Evolutionary conservation across 2,888 invertebrate species (phyloP), one percentile per base, ranked within the genome.

Genomic region (Caenorhabditis becei): DNA sequence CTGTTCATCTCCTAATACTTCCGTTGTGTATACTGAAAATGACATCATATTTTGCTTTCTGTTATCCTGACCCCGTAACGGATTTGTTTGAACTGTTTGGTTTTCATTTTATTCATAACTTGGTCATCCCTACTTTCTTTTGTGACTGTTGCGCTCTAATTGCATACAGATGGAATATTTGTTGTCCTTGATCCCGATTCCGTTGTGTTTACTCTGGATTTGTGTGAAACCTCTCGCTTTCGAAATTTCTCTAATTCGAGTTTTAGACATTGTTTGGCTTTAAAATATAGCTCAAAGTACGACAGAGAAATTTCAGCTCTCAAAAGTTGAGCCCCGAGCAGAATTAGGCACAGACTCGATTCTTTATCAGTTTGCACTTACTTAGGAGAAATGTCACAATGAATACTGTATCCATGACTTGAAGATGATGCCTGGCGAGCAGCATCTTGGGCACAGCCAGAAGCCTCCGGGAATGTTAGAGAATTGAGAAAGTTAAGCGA

Each of bases 171-270:
- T 69, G 65, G 49, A 35, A 66, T 78, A 67, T 79, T 67, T 72
- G 72, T 58, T 80, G 74, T 80, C 80, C 72, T 80, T 80, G 80
- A 80, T 80, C 80, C 61, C 67, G 56, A 69, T 72, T 77, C 62
- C 75, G 77, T 77, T 77, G 37, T 77, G 59, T 77, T 77, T 77
- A 58, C 54, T 65, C 41, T 71, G 10, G 41, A 26, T 62, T 62
- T 37, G 18, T 35, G 49, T 26, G 10, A 54, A 67, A 44, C 32
- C 11, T 26, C 41, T 37, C 62, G 41, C 51, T 49, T 71, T 71
- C 54, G 44, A 56, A n/a, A 54, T 28, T 24, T 58, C 8, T 23
- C 58, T n/a, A 11, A 44, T 44, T 28, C 26, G 44, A 44, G 20
- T 24, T n/a, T 49, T 32, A 32, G 54, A 10, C 20, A 32, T 56